These are phyloP conservation scores for Drosophila nasuta DNA, from an alignment of 1,140 invertebrate genomes.

Conservation along the genomic window DNA sequence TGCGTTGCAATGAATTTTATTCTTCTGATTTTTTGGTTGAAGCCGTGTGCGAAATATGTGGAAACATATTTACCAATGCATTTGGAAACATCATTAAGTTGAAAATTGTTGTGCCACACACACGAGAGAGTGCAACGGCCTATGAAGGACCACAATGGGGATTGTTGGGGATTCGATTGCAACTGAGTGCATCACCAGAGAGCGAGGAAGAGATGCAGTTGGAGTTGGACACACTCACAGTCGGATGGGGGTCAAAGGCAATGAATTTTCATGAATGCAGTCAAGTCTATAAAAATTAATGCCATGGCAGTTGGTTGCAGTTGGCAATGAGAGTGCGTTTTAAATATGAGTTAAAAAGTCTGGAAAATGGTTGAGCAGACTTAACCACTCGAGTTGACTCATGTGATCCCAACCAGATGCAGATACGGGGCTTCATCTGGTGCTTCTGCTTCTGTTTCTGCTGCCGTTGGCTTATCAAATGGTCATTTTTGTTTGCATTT, in stretches of 20 bases:
- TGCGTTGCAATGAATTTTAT: background rate
- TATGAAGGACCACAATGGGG: constrained; percentile 62
- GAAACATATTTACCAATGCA: constrained; percentile 77
- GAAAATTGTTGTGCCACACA: constrained; percentile 64
- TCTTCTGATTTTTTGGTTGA: constrained; percentile 32
- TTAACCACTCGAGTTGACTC: constrained; percentile 6
- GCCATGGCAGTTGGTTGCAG: constrained; percentile 74
- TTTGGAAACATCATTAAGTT: constrained; percentile 81
- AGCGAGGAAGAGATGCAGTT: background rate
- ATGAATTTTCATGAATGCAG: constrained; percentile 82
- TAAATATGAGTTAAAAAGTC: constrained; percentile 77
- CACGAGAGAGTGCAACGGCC: constrained; percentile 71
- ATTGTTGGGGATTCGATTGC: constrained; percentile 12
- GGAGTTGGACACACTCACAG: too few species aligned
- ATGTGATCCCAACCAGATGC: constrained; percentile 1
- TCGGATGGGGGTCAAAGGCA: constrained; percentile 43
- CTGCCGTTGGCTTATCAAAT: constrained; percentile 65
- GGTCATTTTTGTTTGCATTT: constrained; percentile 84
- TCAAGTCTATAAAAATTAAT: constrained; percentile 83
- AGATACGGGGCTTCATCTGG: background rate
- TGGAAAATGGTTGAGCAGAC: constrained; percentile 44
- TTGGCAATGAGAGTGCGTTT: constrained; percentile 63
- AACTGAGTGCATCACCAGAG: constrained; percentile 1
- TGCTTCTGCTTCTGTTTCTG: background rate
- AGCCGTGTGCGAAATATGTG: constrained; percentile 51